These are phyloP conservation scores for Ciconia nigra DNA, from an alignment of 2,797 vertebrate species.

Conservation along the genomic window DNA sequence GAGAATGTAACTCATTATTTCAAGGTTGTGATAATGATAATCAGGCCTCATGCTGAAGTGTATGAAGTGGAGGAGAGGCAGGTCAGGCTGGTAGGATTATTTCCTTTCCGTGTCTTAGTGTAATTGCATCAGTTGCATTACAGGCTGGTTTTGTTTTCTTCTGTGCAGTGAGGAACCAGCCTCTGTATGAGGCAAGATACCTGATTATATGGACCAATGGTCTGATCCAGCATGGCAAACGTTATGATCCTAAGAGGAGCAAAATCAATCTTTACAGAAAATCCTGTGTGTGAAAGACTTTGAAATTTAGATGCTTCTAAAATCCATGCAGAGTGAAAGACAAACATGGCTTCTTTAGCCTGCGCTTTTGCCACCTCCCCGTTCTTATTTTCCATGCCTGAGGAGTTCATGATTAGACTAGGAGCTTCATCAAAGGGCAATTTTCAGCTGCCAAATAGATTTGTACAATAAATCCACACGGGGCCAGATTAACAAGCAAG, in stretches of 20 bases:
- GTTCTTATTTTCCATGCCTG: conserved; percentile 58
- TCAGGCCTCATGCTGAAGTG: not conserved
- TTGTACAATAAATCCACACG: conserved; percentile 64
- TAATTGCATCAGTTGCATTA: conserved; percentile 24
- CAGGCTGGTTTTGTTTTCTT: conserved; percentile 5
- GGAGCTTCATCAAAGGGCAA: conserved; percentile 58
- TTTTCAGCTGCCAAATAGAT: conserved; percentile 64
- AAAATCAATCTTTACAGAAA: conserved; percentile 2
- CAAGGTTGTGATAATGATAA: not conserved
- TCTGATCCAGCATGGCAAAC: conserved; percentile 22
- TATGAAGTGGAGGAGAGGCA: not conserved
- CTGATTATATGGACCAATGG: conserved; percentile 28
- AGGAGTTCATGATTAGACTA: conserved; percentile 49
- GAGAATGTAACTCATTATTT: not conserved
- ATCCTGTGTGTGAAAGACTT: conserved; percentile 6
- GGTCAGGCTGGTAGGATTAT: not conserved
- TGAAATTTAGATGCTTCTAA: conserved; percentile 29
- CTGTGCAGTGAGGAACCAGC: not conserved
- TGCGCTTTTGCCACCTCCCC: not conserved
- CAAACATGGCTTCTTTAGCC: not conserved
- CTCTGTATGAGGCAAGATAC: not conserved
- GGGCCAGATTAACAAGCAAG: conserved; percentile 63
- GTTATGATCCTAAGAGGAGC: conserved; percentile 1
- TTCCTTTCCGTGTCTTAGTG: not conserved
- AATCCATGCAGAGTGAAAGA: conserved; percentile 32